Conservation (phyloP, 2,113 vertebrate species). For the Takifugu bimaculatus region DNA sequence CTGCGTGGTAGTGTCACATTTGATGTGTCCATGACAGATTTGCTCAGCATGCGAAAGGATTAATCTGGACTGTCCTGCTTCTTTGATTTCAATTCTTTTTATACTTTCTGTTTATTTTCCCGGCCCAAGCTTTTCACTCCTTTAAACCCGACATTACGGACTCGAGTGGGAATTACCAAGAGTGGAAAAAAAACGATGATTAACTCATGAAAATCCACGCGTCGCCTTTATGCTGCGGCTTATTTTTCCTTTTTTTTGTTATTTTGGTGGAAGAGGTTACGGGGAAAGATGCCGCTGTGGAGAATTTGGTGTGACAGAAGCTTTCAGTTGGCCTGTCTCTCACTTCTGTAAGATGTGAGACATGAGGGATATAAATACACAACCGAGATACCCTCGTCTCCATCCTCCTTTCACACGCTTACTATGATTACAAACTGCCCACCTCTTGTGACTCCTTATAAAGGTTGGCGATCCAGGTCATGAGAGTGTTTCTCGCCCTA, state of each 20-base stretch:
- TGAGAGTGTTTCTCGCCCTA: constrained; percentile 20
- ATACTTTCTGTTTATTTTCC: constrained; percentile 47
- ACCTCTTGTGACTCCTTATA: constrained; percentile 15
- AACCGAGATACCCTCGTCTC: constrained; percentile 60
- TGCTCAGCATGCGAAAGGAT: constrained; percentile 53
- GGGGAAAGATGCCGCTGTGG: constrained; percentile 45
- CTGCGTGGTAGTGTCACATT: constrained; percentile 8
- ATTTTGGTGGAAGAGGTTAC: constrained; percentile 19
- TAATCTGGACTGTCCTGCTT: constrained; percentile 48
- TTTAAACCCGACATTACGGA: constrained; percentile 28
- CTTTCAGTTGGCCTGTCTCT: constrained; percentile 67
- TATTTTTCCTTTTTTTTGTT: constrained; percentile 27
- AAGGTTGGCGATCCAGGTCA: constrained; percentile 35
- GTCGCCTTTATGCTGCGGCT: constrained; percentile 34
- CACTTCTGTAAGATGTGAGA: constrained; percentile 67
- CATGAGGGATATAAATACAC: constrained; percentile 72
- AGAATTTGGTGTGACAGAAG: constrained; percentile 63
- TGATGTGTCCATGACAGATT: constrained; percentile 48
- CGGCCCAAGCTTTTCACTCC: constrained; percentile 22
- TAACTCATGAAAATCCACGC: constrained; percentile 38
- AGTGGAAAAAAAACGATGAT: constrained; percentile 46
- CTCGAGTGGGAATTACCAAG: constrained; percentile 34
- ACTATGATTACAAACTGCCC: constrained; percentile 32
- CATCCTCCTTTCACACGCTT: constrained; percentile 45
- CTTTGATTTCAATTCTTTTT: constrained; percentile 47